A percentile compares a stretch with the other conserved stretches of the same genome.
These are phyloP conservation scores for Rhineura floridana DNA, from an alignment of 2,113 vertebrate species.

Conservation along the genomic window DNA sequence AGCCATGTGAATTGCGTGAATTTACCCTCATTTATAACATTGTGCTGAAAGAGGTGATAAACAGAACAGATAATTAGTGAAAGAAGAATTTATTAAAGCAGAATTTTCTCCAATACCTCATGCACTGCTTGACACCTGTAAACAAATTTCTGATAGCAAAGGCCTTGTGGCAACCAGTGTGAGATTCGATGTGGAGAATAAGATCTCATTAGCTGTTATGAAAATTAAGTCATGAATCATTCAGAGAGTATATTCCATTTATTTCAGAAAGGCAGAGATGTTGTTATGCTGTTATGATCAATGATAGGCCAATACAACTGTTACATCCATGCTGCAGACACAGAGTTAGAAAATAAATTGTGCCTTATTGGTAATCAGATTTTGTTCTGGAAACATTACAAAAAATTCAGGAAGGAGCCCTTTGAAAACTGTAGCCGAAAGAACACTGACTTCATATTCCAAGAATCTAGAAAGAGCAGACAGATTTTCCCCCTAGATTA, in stretches of 20 bases:
- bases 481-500: not conserved
- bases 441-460: slow-evolving; percentile 29
- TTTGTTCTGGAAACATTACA: slow-evolving; percentile 9
- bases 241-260: fast-evolving
- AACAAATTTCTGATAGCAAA: not conserved
- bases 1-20: not conserved
- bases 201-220: not conserved
- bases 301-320: fast-evolving
- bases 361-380: not conserved
- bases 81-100: not conserved
- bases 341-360: not conserved
- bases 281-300: not conserved
- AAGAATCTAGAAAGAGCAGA: not conserved
- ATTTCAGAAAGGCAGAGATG: not conserved
- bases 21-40: not conserved
- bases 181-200: not conserved
- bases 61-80: not conserved
- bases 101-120: not conserved
- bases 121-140: not conserved
- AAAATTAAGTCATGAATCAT: fast-evolving
- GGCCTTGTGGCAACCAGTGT: not conserved
- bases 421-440: slow-evolving; percentile 35
- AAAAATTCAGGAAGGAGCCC: slow-evolving; percentile 29
- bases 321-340: fast-evolving
- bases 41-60: not conserved